Evolutionary conservation across 2,113 vertebrate genomes (phyloP), one percentile per base, ranked within the genome.

Genomic region (Cygnus buccinator): DNA sequence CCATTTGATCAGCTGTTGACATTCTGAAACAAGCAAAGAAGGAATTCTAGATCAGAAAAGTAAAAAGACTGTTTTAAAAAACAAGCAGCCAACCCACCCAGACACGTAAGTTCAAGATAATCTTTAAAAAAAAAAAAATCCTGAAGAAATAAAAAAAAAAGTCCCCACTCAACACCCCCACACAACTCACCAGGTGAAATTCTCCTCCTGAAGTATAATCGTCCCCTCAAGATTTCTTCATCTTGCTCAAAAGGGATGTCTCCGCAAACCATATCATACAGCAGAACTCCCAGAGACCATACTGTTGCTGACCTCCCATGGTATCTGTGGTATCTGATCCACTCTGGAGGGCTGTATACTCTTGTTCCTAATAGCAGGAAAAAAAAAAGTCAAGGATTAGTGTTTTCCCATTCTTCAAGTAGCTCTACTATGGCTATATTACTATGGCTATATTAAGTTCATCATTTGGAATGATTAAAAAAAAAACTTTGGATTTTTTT

Each of bases 201-300:
- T 96, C 99, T 98, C 87, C 99, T 99, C 82, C 99, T 98, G 98
- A 99, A 99, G 84, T 98, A 99, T 62, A 99, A 97, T 28, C 97
- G 97, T 7, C 99, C 99, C 5, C 98, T 98, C 55, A 99, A 98
- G 75, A 99, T 99, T 97, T 99, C 99, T 80, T 99, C 99, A 3
- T 99, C 99, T 90, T 99, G 99, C 95, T 99, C 99, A 33, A 99
- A 99, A 41, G 99, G 99, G 96, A 99, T 99, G 97, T 99, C 99
- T 52, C 99, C 99, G 1, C 99, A 99, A 81, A 99, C 99, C 99
- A 99, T 99, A 97, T 99, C 99, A 0, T 99, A 99, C 9, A 99
- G 98, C 71, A 99, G 97, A 94, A 99, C 99, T 9, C 99, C 99
- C 91, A 99, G 97, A 25, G 99, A 99, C 99, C 99, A 99, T 83